Percentiles rank a stretch among this genome's conserved stretches.
phyloP scores from a whole-genome alignment of 2,113 vertebrate genomes.

The Polypterus bichir region DNA sequence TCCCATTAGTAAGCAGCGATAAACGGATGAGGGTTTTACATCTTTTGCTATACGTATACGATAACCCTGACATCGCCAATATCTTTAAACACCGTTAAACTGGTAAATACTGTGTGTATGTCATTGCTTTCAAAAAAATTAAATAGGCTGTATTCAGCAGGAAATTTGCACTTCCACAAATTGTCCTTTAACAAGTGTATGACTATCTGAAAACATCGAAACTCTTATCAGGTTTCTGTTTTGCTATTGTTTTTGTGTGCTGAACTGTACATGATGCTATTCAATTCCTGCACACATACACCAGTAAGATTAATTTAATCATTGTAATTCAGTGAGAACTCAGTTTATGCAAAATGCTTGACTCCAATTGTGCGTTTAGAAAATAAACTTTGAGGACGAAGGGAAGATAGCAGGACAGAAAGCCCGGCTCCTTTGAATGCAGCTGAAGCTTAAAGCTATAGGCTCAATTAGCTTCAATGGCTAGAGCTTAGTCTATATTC shows the following conservation, averaged over 20 bases:
- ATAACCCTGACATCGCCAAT: too few species aligned
- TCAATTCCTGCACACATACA: constrained; percentile 49
- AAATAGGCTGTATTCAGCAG: constrained; percentile 19
- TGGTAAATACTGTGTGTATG: too few species aligned
- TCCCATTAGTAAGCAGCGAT: too few species aligned
- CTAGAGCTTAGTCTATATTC: constrained; percentile 50
- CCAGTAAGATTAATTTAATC: constrained; percentile 70
- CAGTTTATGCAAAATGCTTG: constrained; percentile 63
- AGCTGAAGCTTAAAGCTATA: constrained; percentile 51
- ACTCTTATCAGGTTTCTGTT: constrained; percentile 33
- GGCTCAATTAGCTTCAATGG: constrained; percentile 85
- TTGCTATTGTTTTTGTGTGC: constrained; percentile 66
- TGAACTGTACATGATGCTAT: constrained; percentile 55
- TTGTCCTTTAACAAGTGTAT: constrained; percentile 34
- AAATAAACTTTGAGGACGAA: constrained; percentile 57
- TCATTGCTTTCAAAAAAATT: neutral
- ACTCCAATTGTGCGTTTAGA: constrained; percentile 70
- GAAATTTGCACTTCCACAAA: constrained; percentile 39
- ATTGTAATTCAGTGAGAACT: constrained; percentile 77
- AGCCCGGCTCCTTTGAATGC: constrained; percentile 14
- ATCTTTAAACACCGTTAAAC: too few species aligned
- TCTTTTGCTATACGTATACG: too few species aligned
- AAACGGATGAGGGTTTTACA: too few species aligned
- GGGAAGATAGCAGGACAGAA: constrained; percentile 18
- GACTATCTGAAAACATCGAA: constrained; percentile 23